Percentiles rank a stretch among this genome's conserved stretches.
phyloP scores from a whole-genome alignment of 1,140 invertebrate genomes.

The Aphelenchoides fujianensis region DNA sequence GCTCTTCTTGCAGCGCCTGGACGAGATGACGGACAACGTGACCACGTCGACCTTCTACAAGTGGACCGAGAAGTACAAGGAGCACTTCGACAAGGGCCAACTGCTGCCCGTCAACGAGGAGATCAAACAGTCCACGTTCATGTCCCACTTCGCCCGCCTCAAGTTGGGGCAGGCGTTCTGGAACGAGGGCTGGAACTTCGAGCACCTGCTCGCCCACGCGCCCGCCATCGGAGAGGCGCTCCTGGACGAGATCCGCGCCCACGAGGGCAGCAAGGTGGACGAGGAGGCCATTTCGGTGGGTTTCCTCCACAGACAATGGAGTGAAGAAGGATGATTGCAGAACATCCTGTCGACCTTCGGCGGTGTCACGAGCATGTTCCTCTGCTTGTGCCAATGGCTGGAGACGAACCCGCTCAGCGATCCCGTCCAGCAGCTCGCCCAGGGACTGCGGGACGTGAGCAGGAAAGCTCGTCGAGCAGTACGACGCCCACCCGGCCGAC shows the following conservation, averaged over 20 bases:
- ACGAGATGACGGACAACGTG: neutral
- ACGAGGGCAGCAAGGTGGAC: slow-evolving; percentile 17
- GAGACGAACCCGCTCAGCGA: slow-evolving; percentile 42
- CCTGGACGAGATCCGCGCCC: slow-evolving; percentile 29
- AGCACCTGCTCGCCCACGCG: slow-evolving; percentile 26
- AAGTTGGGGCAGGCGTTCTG: slow-evolving; percentile 19
- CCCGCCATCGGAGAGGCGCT: slow-evolving; percentile 42
- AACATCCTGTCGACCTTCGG: slow-evolving; percentile 39
- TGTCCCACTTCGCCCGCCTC: slow-evolving; percentile 1
- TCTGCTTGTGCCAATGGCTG: slow-evolving; percentile 45
- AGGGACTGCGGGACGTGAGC: slow-evolving; percentile 35
- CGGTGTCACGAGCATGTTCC: slow-evolving; percentile 37
- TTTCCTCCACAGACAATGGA: slow-evolving; percentile 22
- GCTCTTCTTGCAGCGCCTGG: slow-evolving; percentile 8
- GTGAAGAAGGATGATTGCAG: slow-evolving; percentile 19
- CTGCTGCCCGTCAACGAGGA: slow-evolving; percentile 7
- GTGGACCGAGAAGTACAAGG: slow-evolving; percentile 4
- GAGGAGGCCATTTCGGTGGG: slow-evolving; percentile 22
- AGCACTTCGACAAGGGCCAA: neutral
- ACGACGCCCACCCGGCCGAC: slow-evolving; percentile 21
- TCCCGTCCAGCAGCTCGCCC: slow-evolving; percentile 30
- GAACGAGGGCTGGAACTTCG: slow-evolving; percentile 8
- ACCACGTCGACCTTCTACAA: neutral
- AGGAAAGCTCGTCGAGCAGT: slow-evolving; percentile 20
- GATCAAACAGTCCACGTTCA: slow-evolving; percentile 17